Base-by-base conservation (phyloP, 2,113 vertebrate species). In the Oreochromis aureus region DNA sequence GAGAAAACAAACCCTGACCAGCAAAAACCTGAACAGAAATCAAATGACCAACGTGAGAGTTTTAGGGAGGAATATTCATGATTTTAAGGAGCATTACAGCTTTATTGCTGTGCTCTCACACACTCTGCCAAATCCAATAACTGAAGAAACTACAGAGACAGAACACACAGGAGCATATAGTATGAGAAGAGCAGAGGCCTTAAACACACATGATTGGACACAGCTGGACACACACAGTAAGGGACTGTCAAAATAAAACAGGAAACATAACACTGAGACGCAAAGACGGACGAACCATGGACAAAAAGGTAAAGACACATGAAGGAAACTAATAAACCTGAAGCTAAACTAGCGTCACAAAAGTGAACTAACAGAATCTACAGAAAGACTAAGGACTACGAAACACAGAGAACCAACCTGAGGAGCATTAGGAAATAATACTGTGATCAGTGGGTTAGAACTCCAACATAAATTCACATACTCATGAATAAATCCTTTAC, bases 391-490 rank as follows among this genome's bases (percentile, higher is more conserved):
- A n/a, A 54, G 36, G 36, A 39, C 36, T 39, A 36, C 7, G 34
- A 36, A 36, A 36, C 36, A 3, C 9, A 9, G 36, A 39, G 9
- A 63, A 7, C 61, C 61, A 66, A 13, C 34, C 34, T 66, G 19
- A 39, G n/a, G 10, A 56, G n/a, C 54, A 55, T 6, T 3, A n/a
- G 59, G 59, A 19, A 61, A 9, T 0, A 36, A 63, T 10, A 36
- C 34, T 66, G 36, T 39, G 34, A 39, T 66, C 61, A 13, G 16
- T 10, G 30, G 58, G 58, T 59, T 30, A 16, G 59, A 34, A 19
- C 19, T 22, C 34, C 4, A 39, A 69, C 34, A 39, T 3, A 39
- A 13, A 66, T 5, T 5, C 19, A 69, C 6, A 0, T 0, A 39
- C 34, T 69, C 19, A 4, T 5, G 19, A 69, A 69, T 22, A 39